Evolutionary conservation across 2,888 invertebrate genomes (phyloP).

Genomic region (Stegophylla sp.): DNA sequence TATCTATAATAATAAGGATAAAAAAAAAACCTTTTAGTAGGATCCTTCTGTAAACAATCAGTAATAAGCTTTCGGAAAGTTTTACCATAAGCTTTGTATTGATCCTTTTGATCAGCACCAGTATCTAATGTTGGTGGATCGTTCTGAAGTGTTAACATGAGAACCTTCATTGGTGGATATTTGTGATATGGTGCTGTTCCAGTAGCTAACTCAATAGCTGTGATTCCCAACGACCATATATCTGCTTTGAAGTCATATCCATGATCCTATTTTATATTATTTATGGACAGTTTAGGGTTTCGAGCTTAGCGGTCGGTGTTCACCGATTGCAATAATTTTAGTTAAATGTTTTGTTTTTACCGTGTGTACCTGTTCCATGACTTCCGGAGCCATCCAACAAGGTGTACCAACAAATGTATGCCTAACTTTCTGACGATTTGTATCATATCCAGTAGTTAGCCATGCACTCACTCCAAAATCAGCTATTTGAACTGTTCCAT

Average conservation of each 20-base stretch:
- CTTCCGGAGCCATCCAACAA: conserved; percentile 99
- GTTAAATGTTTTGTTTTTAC: conserved; percentile 62
- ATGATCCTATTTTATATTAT: conserved; percentile 72
- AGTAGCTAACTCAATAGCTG: conserved; percentile 98
- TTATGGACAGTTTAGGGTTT: conserved; percentile 48
- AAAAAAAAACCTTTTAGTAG: conserved; percentile 74
- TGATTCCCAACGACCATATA: conserved; percentile 93
- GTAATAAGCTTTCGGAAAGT: conserved; percentile 95
- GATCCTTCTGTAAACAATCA: conserved; percentile 96
- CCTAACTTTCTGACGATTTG: conserved; percentile 90
- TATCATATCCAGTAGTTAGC: conserved; percentile 92
- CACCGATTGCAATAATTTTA: conserved; percentile 48
- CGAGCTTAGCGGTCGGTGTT: conserved; percentile 51
- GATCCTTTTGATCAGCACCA: conserved; percentile 93
- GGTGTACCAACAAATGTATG: conserved; percentile 99
- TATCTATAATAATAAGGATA: conserved; percentile 1
- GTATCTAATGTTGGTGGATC: conserved; percentile 97
- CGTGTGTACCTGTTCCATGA: conserved; percentile 88
- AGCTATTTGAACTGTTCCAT: conserved; percentile 96
- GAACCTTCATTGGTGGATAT: conserved; percentile 98
- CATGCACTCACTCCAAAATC: conserved; percentile 99
- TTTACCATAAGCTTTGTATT: conserved; percentile 97
- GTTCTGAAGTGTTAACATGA: conserved; percentile 97
- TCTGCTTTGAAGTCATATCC: conserved; percentile 99
- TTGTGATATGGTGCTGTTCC: conserved; percentile 99